phyloP scores from a whole-genome alignment of 2,888 invertebrate genomes.

The Lottia gigantea region DNA sequence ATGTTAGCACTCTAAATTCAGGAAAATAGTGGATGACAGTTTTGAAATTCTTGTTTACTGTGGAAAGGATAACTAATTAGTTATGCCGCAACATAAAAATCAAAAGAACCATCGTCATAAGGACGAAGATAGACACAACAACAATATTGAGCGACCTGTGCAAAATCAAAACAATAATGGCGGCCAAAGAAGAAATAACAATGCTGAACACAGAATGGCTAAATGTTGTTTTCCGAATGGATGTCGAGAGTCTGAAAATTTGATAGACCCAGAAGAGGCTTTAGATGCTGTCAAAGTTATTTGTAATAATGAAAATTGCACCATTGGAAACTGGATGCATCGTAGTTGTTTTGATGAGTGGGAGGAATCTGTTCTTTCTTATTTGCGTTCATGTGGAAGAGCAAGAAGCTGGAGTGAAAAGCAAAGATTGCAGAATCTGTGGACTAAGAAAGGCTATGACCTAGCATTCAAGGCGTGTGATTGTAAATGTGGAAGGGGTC shows the following conservation, averaged over 20 bases:
- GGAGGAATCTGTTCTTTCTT: constrained; percentile 89
- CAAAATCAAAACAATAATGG: constrained; percentile 30
- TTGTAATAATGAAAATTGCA: constrained; percentile 94
- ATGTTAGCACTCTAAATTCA: constrained; percentile 9
- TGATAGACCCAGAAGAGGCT: constrained; percentile 55
- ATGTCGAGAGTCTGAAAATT: constrained; percentile 45
- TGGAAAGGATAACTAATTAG: constrained; percentile 17
- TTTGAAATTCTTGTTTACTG: constrained; percentile 13
- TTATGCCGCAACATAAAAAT: constrained; percentile 57
- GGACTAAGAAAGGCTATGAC: constrained; percentile 98
- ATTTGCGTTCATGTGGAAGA: constrained; percentile 89
- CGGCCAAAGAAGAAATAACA: constrained; percentile 25
- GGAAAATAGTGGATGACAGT: constrained; percentile 21
- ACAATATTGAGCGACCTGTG: constrained; percentile 30
- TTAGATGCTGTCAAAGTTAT: constrained; percentile 81
- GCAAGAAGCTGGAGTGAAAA: constrained; percentile 95
- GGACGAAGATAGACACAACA: constrained; percentile 40
- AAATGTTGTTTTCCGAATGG: constrained; percentile 53
- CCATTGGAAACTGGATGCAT: constrained; percentile 92
- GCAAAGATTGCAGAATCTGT: constrained; percentile 92
- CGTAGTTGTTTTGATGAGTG: constrained; percentile 93
- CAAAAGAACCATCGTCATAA: constrained; percentile 44
- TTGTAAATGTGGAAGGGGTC: constrained; percentile 92
- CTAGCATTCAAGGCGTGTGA: constrained; percentile 94
- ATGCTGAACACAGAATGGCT: constrained; percentile 31